Evolutionary conservation across 64 coral and sea anemone species (phyloP).

Genomic region (Anthopleura sola): DNA sequence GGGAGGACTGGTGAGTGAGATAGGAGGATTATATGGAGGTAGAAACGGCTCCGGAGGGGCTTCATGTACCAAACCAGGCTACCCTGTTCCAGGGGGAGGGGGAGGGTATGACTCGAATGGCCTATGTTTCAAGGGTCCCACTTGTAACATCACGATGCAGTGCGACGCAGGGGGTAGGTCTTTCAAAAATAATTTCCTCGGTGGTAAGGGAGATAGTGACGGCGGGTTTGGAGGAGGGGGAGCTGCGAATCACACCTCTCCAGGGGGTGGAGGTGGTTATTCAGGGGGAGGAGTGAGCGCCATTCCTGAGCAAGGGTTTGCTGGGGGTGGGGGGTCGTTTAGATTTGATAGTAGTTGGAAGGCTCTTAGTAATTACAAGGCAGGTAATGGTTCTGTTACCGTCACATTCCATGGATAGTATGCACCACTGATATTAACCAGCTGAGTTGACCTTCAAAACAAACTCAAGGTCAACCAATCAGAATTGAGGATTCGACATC

Average conservation of each 20-base stretch:
- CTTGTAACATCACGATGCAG: not conserved
- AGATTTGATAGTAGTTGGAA: not conserved
- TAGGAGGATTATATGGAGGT: not conserved
- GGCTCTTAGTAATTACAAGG: not conserved
- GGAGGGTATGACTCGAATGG: slow-evolving; percentile 34
- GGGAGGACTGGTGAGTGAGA: not conserved
- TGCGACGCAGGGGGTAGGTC: slow-evolving; percentile 23
- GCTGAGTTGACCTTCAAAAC: too few relatives aligned
- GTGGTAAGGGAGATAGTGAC: slow-evolving; percentile 12
- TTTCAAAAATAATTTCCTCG: slow-evolving; percentile 10
- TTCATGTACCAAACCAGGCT: not conserved
- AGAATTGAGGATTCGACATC: too few relatives aligned
- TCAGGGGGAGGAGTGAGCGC: slow-evolving; percentile 40
- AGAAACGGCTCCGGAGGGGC: slow-evolving; percentile 17
- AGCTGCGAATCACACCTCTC: not conserved
- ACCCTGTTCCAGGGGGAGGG: slow-evolving; percentile 24
- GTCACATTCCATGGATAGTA: not conserved
- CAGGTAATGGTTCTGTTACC: slow-evolving; percentile 30
- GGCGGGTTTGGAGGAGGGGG: slow-evolving; percentile 53
- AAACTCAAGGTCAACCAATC: too few relatives aligned
- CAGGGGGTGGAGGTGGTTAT: slow-evolving; percentile 52
- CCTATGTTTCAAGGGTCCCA: not conserved
- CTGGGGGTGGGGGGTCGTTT: slow-evolving; percentile 43
- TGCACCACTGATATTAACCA: too few relatives aligned
- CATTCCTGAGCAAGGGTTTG: not conserved